Evolutionary conservation across 2,888 invertebrate genomes (phyloP), one percentile per base, ranked within the genome.

Genomic region (Eremobia ochroleuca): DNA sequence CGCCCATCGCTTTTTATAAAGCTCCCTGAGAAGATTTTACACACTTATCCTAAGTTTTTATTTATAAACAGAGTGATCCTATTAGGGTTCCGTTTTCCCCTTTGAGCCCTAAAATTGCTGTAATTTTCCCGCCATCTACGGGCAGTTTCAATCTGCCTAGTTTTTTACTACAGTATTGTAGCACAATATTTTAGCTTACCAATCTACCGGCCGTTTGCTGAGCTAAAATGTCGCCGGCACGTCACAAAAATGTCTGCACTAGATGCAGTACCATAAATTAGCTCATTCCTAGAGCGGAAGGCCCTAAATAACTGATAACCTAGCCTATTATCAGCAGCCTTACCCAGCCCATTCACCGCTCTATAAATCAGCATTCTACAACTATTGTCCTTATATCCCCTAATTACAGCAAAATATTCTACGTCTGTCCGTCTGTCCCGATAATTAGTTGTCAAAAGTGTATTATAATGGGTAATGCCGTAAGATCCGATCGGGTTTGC

Each of bases 391-490:
- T 37, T 43, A n/a, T 37, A 58, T 52, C 68, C 68, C 75, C 34
- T 85, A 81, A 85, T 78, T 74, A 83, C 64, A 62, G 70, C 67
- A 66, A 83, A 85, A 85, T 86, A 86, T 69, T 69, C 76, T 40
- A 49, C 68, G 78, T 66, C 70, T 82, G 82, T 86, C 85, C 61
- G 76, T 77, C 73, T 76, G 49, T 69, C 73, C 67, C 68, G 62
- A 58, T 85, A 87, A 86, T 87, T 82, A 86, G 80, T 77, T 87
- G 87, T 87, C 85, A 87, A 85, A 87, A 86, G 71, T 79, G 69
- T 43, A 46, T 58, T 68, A 67, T 82, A 85, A 79, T 65, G 67
- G 76, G 5, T 76, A 25, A 2, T 69, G 69, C 62, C 67, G 80
- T 70, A 71, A 83, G 66, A 76, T 52, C 64, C 6, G 76, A 72